phyloP scores from a whole-genome alignment of 1,140 invertebrate genomes.

The Sminthurides bifidus region DNA sequence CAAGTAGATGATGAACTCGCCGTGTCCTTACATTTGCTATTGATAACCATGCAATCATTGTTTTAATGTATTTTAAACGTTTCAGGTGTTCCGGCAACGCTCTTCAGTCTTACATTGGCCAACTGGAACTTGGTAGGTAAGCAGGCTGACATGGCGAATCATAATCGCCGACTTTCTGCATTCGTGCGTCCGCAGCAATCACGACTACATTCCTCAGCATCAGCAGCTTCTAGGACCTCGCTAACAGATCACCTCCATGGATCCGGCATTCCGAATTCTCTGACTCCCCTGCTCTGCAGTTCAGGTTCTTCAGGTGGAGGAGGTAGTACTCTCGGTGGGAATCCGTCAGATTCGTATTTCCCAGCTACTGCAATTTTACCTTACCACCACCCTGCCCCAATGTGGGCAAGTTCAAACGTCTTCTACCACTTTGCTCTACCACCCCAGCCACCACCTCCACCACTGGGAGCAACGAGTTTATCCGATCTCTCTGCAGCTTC shows the following conservation, averaged over 20 bases:
- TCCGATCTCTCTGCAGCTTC: not conserved
- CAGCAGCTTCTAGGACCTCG: not conserved
- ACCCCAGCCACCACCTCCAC: slow-evolving; percentile 7
- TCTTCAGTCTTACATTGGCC: slow-evolving; percentile 28
- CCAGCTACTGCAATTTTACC: slow-evolving; percentile 20
- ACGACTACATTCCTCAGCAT: not conserved
- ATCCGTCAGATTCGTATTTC: slow-evolving; percentile 18
- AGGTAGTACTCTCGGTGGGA: too few species aligned
- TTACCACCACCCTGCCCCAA: slow-evolving; percentile 27
- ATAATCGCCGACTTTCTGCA: slow-evolving; percentile 18
- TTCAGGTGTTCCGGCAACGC: slow-evolving; percentile 28
- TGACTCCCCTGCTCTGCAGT: not conserved
- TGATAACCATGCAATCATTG: not conserved
- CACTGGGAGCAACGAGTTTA: not conserved
- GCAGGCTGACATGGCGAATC: too few species aligned
- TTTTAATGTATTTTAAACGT: slow-evolving; percentile 2
- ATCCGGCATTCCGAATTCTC: too few species aligned
- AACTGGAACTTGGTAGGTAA: slow-evolving; percentile 23
- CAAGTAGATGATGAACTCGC: not conserved
- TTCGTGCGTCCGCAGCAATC: slow-evolving; percentile 31
- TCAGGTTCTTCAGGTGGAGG: not conserved
- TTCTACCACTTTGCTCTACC: slow-evolving; percentile 32
- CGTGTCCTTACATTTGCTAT: not conserved
- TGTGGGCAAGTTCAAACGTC: slow-evolving; percentile 30
- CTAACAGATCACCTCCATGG: not conserved